Percentiles rank a stretch among this genome's conserved stretches.
phyloP scores from a whole-genome alignment of 2,113 vertebrate genomes.

The Ptilorrhoa leucosticta region DNA sequence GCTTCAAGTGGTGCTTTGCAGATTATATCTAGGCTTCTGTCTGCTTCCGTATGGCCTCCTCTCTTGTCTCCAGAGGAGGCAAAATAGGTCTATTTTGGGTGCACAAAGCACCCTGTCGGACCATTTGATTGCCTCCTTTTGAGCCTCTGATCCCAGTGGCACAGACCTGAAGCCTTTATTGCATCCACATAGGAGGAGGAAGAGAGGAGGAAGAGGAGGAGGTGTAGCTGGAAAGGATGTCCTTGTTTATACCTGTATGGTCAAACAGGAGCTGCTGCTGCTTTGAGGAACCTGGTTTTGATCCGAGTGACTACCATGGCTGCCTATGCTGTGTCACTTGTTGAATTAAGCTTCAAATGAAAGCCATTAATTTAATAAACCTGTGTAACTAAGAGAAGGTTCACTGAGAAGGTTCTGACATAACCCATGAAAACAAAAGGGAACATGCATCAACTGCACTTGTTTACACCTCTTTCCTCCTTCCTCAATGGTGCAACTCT shows the following conservation, averaged over 20 bases:
- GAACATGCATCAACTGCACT: accelerated
- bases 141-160: neutral
- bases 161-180: neutral
- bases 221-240: neutral
- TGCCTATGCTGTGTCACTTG: neutral
- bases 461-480: neutral
- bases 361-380: neutral
- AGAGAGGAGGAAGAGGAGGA: neutral
- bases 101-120: neutral
- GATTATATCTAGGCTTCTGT: neutral
- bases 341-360: neutral
- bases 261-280: neutral
- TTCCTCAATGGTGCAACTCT: neutral
- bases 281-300: neutral
- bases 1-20: neutral
- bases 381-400: neutral
- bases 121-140: neutral
- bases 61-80: neutral
- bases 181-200: neutral
- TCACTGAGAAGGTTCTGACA: neutral
- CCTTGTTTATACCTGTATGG: neutral
- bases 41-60: neutral
- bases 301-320: neutral
- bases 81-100: neutral
- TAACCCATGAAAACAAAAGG: neutral